Conservation (phyloP, 1,140 invertebrate species). For the Temnothorax nylanderi region DNA sequence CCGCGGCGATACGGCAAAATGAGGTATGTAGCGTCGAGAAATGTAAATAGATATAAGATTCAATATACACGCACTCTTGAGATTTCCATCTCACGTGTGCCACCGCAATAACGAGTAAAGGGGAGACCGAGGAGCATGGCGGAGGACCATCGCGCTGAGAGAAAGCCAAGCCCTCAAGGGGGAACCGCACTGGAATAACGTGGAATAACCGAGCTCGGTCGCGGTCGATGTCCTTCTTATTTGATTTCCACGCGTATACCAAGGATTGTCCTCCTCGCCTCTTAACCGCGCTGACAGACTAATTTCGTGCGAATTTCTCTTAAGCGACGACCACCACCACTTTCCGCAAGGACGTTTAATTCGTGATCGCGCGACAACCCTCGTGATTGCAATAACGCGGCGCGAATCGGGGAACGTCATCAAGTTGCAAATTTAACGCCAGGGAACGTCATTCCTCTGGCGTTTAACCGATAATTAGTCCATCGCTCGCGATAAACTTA, state of each 20-base stretch:
- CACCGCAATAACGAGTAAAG: background rate
- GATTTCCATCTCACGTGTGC: background rate
- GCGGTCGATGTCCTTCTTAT: conserved; percentile 13
- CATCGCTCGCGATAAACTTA: background rate
- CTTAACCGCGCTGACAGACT: background rate
- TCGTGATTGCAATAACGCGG: background rate
- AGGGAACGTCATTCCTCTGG: background rate
- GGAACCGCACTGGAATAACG: background rate
- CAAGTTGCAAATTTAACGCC: background rate
- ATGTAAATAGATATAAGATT: background rate
- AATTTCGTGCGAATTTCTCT: background rate
- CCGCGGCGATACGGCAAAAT: background rate
- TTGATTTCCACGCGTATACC: background rate
- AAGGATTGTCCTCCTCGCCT: background rate
- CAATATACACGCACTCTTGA: background rate
- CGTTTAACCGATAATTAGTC: conserved; percentile 32
- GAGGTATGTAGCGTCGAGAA: background rate
- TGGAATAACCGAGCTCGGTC: background rate
- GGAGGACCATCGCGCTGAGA: background rate
- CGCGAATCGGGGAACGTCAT: background rate
- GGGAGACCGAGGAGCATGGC: background rate
- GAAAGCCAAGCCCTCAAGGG: background rate
- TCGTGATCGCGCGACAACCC: background rate
- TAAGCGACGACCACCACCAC: background rate
- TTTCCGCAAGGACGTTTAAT: background rate